phyloP scores from a whole-genome alignment of 2,797 vertebrate species.

The Florisuga fusca region DNA sequence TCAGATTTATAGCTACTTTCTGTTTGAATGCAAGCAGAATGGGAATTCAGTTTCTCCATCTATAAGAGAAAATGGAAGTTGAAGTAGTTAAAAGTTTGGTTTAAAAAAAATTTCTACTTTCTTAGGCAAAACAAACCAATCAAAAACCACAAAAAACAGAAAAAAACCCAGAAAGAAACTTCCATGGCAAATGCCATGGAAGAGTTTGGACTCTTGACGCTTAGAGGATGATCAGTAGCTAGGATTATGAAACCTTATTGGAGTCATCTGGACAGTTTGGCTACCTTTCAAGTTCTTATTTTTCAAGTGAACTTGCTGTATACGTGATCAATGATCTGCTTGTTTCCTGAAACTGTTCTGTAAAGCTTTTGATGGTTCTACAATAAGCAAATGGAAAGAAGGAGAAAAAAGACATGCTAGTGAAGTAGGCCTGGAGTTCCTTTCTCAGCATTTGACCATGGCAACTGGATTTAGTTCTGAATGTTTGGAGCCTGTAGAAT shows the following conservation, averaged over 20 bases:
- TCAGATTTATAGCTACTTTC: neutral
- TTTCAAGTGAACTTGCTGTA: neutral
- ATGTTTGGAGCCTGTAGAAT: neutral
- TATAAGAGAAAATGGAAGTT: neutral
- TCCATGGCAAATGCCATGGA: neutral
- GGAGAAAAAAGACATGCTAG: neutral
- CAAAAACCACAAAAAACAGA: neutral
- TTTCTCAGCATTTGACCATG: neutral
- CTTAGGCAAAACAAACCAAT: neutral
- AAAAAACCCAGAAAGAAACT: neutral
- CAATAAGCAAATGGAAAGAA: neutral
- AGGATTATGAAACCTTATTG: neutral
- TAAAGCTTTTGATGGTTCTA: neutral
- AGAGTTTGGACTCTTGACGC: neutral
- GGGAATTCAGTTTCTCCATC: neutral
- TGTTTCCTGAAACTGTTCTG: neutral
- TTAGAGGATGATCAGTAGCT: neutral
- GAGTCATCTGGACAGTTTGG: slow-evolving; percentile 4
- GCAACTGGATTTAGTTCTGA: neutral
- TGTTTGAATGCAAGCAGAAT: neutral
- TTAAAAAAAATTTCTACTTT: neutral
- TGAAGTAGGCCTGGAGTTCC: neutral
- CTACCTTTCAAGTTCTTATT: slow-evolving; percentile 3
- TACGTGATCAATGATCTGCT: neutral
- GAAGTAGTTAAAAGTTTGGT: neutral